Evolutionary conservation across 1,140 invertebrate species (phyloP).

Genomic region (Diprion similis): DNA sequence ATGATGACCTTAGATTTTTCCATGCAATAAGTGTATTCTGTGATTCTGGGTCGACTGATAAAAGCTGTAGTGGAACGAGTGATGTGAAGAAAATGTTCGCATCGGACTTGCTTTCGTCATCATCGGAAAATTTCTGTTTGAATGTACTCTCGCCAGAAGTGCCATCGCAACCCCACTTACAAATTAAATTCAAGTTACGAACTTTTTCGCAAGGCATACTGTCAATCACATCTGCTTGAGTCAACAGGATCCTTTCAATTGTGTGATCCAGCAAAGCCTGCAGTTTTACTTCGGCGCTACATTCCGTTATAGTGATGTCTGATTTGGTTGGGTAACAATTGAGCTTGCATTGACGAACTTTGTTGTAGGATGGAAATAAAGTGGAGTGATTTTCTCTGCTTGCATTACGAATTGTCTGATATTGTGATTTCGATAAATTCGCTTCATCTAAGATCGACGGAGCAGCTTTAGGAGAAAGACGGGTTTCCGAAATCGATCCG

Average conservation of each 20-base stretch:
- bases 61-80: constrained; percentile 36
- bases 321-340: constrained; percentile 11
- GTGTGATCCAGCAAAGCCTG: constrained; percentile 34
- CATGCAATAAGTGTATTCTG: constrained; percentile 35
- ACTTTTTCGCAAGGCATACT: constrained; percentile 22
- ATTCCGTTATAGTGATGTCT: constrained; percentile 25
- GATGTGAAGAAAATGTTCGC: constrained; percentile 36
- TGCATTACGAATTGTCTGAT: constrained; percentile 13
- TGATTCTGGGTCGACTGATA: constrained; percentile 2
- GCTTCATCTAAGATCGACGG: constrained; percentile 15
- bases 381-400: constrained; percentile 10
- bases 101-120: constrained; percentile 27
- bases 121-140: constrained; percentile 38
- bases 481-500: constrained; percentile 13
- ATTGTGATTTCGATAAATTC: constrained; percentile 16
- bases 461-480: constrained; percentile 16
- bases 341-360: constrained; percentile 2
- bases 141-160: constrained; percentile 36
- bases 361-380: constrained; percentile 15
- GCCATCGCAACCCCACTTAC: constrained; percentile 44
- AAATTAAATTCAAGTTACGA: constrained; percentile 29
- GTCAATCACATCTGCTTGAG: constrained; percentile 26
- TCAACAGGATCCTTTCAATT: constrained; percentile 21
- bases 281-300: constrained; percentile 28
- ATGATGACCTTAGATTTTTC: constrained; percentile 45